Conservation (phyloP, 2,113 vertebrate species). For the Solenodon paradoxus region DNA sequence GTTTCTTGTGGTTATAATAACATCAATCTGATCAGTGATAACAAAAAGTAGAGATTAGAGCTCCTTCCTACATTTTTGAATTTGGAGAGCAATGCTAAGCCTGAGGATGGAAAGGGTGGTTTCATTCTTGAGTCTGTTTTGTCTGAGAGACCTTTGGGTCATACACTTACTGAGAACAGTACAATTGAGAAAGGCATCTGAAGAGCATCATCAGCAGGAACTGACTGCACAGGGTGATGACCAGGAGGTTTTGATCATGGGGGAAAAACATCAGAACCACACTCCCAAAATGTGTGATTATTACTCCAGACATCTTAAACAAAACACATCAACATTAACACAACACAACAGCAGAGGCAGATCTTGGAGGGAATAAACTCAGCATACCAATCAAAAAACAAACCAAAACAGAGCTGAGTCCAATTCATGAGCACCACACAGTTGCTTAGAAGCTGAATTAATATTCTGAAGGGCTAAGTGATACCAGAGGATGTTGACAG, state of each 20-base stretch:
- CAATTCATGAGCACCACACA: not conserved
- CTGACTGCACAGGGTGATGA: not conserved
- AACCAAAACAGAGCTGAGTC: not conserved
- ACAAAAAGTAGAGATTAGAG: not conserved
- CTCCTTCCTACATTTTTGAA: not conserved
- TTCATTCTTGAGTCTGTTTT: not conserved
- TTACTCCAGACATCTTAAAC: not conserved
- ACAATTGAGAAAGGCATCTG: not conserved
- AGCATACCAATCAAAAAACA: not conserved
- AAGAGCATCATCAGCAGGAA: not conserved
- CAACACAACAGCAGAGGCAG: not conserved
- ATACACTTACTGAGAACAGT: not conserved
- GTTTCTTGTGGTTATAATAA: not conserved
- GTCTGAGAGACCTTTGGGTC: not conserved
- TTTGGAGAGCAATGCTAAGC: not conserved
- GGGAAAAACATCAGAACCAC: not conserved
- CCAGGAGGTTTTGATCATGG: not conserved
- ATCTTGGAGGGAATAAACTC: not conserved
- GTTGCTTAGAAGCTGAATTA: not conserved
- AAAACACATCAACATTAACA: not conserved
- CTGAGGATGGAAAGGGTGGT: not conserved
- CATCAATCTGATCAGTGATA: not conserved
- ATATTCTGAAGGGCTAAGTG: not conserved
- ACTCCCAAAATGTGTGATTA: not conserved
- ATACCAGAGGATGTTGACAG: accelerated